These are phyloP conservation scores for Oncorhynchus nerka DNA, from an alignment of 2,113 vertebrate genomes.

Conservation along the genomic window DNA sequence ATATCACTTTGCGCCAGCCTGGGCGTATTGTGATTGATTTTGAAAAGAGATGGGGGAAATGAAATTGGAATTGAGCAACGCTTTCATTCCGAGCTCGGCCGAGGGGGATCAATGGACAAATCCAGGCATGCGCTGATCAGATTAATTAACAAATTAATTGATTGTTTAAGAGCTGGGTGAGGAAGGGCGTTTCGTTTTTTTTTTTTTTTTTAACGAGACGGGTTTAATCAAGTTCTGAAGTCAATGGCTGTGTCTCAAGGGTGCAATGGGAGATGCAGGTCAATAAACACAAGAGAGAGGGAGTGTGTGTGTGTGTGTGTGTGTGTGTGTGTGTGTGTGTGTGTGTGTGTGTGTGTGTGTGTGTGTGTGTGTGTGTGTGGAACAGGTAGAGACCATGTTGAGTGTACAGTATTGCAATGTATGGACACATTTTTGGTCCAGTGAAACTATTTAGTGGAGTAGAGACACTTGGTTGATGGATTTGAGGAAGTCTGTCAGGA, in stretches of 20 bases:
- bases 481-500: too few relatives aligned
- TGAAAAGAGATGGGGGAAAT: conserved; percentile 54
- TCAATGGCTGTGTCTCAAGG: conserved; percentile 1
- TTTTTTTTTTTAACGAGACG: background rate
- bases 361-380: too few relatives aligned
- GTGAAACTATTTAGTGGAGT: too few relatives aligned
- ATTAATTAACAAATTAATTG: conserved; percentile 68
- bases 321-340: too few relatives aligned
- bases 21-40: conserved; percentile 60
- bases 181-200: conserved; percentile 33
- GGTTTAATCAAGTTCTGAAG: conserved; percentile 22
- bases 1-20: conserved; percentile 43
- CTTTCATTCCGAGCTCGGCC: conserved; percentile 25
- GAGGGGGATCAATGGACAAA: conserved; percentile 54
- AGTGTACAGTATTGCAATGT: background rate
- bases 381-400: background rate
- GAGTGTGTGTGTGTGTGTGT: background rate
- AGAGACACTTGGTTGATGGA: too few relatives aligned
- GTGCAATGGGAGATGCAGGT: conserved; percentile 2
- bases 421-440: background rate
- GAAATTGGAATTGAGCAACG: conserved; percentile 67
- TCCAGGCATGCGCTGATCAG: conserved; percentile 22
- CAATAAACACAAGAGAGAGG: conserved; percentile 11
- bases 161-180: conserved; percentile 48
- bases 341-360: too few relatives aligned